These are phyloP conservation scores for Lacerta viridis DNA, from an alignment of 2,797 vertebrate genomes.

Conservation along the genomic window DNA sequence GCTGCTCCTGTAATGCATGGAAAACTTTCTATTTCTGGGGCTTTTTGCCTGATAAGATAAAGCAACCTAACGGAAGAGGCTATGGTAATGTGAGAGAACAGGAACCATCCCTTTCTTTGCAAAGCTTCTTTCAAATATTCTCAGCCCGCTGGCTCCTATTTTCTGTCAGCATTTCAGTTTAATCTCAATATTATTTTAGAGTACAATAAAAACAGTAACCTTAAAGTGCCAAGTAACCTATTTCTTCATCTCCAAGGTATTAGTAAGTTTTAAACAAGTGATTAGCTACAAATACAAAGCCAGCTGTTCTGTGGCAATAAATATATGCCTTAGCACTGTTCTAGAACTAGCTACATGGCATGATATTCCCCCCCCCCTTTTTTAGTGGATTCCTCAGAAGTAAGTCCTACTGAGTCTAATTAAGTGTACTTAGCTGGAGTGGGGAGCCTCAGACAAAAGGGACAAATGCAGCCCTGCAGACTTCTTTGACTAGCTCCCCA, in stretches of 20 bases:
- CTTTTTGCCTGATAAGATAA: slow-evolving; percentile 88
- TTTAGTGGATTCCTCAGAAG: not conserved
- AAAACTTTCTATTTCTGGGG: slow-evolving; percentile 88
- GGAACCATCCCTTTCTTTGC: slow-evolving; percentile 40
- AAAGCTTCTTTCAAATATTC: slow-evolving; percentile 48
- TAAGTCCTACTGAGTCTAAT: too few relatives aligned
- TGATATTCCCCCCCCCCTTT: not conserved
- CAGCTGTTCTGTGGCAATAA: not conserved
- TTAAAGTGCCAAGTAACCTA: not conserved
- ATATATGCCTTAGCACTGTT: not conserved
- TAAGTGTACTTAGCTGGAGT: too few relatives aligned
- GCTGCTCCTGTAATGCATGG: slow-evolving; percentile 72
- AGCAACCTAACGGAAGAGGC: slow-evolving; percentile 75
- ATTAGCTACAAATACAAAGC: not conserved
- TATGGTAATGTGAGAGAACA: slow-evolving; percentile 66
- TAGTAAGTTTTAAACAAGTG: not conserved
- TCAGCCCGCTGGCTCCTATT: slow-evolving; percentile 22
- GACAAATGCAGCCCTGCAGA: too few relatives aligned
- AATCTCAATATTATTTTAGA: slow-evolving; percentile 47
- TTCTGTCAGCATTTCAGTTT: slow-evolving; percentile 8
- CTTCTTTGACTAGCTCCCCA: too few relatives aligned
- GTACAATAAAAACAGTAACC: not conserved
- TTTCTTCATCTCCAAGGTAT: not conserved
- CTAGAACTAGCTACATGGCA: not conserved
- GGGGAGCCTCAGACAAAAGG: too few relatives aligned